Conservation (phyloP, 1,140 invertebrate genomes). For the Ceratoteleas bidentatus region DNA sequence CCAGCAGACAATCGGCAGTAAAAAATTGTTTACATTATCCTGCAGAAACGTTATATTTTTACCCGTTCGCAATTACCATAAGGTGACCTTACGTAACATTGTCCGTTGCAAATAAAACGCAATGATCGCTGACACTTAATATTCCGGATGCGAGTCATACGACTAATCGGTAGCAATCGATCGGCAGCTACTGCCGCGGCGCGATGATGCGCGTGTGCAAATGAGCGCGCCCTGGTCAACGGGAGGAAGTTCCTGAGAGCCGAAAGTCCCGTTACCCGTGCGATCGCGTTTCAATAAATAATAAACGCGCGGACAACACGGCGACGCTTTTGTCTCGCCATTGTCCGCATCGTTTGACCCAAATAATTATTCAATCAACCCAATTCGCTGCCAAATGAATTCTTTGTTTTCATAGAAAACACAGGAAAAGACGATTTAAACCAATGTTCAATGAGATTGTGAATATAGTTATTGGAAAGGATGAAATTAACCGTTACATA, state of each 20-base stretch:
- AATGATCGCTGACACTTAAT: conserved; percentile 27
- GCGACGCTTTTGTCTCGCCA: conserved; percentile 7
- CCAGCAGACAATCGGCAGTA: too few relatives aligned
- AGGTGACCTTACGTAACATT: conserved; percentile 18
- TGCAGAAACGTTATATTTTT: too few relatives aligned
- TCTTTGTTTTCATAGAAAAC: background rate
- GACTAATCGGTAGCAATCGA: conserved; percentile 45
- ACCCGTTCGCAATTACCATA: background rate
- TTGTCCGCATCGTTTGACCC: conserved; percentile 17
- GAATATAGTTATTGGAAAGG: too few relatives aligned
- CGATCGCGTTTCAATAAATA: conserved; percentile 46
- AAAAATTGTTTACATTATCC: too few relatives aligned
- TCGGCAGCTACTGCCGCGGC: conserved; percentile 38
- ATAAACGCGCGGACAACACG: conserved; percentile 19
- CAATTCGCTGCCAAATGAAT: background rate
- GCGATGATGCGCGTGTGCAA: conserved; percentile 33
- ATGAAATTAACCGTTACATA: too few relatives aligned
- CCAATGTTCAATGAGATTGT: too few relatives aligned
- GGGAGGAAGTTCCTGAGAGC: conserved; percentile 18
- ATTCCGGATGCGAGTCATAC: conserved; percentile 39
- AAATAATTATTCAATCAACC: conserved; percentile 20
- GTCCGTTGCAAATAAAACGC: conserved; percentile 23
- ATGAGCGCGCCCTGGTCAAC: conserved; percentile 28
- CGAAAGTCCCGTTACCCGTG: conserved; percentile 39
- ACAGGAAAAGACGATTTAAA: too few relatives aligned